Evolutionary conservation across 35 echinoderm and acorn worm species (phyloP), one percentile per base, ranked within the genome.

Genomic region (Antedon bifida): DNA sequence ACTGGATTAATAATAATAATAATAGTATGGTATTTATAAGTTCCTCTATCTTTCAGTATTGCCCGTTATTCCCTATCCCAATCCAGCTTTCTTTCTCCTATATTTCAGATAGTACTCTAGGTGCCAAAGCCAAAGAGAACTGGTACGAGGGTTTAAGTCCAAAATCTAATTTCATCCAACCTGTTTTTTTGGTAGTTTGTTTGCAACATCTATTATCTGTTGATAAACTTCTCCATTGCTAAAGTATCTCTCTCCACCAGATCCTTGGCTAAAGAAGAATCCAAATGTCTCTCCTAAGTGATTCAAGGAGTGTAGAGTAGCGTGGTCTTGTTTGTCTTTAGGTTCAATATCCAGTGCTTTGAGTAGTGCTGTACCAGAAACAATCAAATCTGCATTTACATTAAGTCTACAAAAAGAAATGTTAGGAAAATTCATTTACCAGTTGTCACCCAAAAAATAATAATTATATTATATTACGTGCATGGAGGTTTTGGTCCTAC

Each of bases 301-400:
- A 5, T 73, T 74, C 36, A 97, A 23, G 9, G 90, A 92, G 29
- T 55, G 84, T 17, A 97, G 80, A 3, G 85, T 34, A 0, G 39
- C 11, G 51, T 97, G 84, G 30, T 92, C 90, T 32, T 75, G 39
- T 34, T 77, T 86, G 23, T 73, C 34, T 21, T 81, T 88, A 3
- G 90, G 82, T 30, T 77, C 4, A 13, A 90, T 36, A 30, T 74
- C 38, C 31, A 97, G 38, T 39, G 83, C 75, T 39, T 85, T 81
- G n/a, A 97, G 87, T 33, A 97, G 78, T 8, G 38, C 87, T 88
- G 85, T 92, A 2, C 85, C 94, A 32, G 90, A 88, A 11, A 97
- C 94, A 38, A 97, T 97, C 34, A 97, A 75, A 87, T 97, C 94
- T 76, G 90, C 87, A 90, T 92, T 92, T 0, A 92, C 90, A 83